Conservation (phyloP, 2,113 vertebrate species). For the Aythya baeri region DNA sequence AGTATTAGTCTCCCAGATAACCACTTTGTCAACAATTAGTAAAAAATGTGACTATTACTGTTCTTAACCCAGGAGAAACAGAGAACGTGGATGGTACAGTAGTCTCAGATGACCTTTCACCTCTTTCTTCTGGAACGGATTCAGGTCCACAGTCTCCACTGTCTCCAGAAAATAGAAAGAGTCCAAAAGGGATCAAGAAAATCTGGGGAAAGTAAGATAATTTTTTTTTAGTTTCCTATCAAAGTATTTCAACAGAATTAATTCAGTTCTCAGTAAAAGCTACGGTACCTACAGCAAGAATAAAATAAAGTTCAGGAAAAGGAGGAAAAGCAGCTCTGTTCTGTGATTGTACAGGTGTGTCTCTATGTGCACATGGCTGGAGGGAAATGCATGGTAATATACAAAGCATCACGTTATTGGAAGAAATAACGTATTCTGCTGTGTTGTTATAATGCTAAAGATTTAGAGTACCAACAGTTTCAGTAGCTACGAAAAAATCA, state of each 20-base stretch:
- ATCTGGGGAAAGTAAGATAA: constrained; percentile 96
- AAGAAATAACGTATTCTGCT: not conserved
- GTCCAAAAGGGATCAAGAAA: constrained; percentile 92
- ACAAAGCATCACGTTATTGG: not conserved
- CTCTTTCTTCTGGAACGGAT: constrained; percentile 80
- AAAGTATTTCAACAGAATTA: not conserved
- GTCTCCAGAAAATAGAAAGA: constrained; percentile 89
- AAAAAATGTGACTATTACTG: not conserved
- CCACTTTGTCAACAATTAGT: not conserved
- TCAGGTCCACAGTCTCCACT: constrained; percentile 84
- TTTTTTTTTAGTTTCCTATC: not conserved
- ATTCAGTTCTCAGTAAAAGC: not conserved
- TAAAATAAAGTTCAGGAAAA: not conserved
- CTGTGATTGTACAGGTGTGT: not conserved
- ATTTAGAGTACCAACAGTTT: not conserved
- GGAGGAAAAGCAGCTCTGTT: not conserved
- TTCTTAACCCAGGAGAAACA: constrained; percentile 80
- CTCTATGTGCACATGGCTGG: accelerated
- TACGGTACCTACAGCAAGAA: not conserved
- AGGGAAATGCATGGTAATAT: not conserved
- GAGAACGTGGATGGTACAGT: constrained; percentile 79
- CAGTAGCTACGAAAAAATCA: not conserved
- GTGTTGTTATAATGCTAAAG: not conserved
- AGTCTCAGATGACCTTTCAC: constrained; percentile 78
- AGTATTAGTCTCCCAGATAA: not conserved